A percentile compares a stretch with the other conserved stretches of the same genome.
Conservation (phyloP, 2,113 vertebrate species). For the Otus sunia region DNA sequence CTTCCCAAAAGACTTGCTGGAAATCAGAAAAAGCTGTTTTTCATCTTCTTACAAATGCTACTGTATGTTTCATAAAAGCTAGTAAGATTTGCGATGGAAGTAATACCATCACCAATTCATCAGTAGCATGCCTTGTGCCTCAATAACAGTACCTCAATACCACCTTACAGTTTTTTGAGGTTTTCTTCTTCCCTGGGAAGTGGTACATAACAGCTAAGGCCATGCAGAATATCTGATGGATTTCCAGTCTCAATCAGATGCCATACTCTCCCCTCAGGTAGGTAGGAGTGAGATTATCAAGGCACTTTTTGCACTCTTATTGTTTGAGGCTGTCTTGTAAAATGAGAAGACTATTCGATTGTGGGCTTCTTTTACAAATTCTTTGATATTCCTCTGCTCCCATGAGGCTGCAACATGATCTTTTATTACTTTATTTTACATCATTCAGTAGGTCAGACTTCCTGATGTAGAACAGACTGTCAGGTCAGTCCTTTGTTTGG, state of each 20-base stretch:
- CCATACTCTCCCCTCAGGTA: neutral
- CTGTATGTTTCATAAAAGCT: neutral
- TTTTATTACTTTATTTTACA: neutral
- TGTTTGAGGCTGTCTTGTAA: neutral
- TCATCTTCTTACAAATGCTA: neutral
- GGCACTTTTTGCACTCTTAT: neutral
- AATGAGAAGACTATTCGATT: neutral
- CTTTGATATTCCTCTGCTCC: neutral
- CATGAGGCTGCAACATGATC: rapidly evolving
- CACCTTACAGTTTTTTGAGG: neutral
- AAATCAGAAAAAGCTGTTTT: neutral
- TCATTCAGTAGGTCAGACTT: neutral
- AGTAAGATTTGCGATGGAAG: neutral
- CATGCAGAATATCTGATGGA: neutral
- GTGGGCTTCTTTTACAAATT: neutral
- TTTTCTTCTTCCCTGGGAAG: neutral
- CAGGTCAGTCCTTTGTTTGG: neutral
- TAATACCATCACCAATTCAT: neutral
- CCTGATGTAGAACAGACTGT: neutral
- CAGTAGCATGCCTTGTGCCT: neutral
- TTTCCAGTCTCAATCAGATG: neutral
- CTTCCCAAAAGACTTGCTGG: neutral
- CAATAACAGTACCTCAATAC: neutral
- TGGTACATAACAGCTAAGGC: neutral
- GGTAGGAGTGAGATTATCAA: neutral